phyloP scores from a whole-genome alignment of 2,113 vertebrate species.

The Marcusenius ussheri region DNA sequence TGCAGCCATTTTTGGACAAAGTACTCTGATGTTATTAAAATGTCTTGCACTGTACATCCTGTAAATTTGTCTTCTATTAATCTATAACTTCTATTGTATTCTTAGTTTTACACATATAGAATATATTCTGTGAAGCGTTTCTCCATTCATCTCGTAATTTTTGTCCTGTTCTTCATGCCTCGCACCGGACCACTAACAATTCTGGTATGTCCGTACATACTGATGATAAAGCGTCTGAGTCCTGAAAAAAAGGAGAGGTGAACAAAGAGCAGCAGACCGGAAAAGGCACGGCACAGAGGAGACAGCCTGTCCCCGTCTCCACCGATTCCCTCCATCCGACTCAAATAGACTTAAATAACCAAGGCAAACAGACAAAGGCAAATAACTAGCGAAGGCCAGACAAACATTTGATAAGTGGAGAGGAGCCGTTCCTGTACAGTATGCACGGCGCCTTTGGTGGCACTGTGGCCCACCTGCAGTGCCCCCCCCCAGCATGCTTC shows the following conservation, averaged over 20 bases:
- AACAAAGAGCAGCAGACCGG: background rate
- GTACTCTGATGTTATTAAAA: background rate
- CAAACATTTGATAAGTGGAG: conserved; percentile 80
- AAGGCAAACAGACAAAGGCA: conserved; percentile 72
- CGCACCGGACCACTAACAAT: background rate
- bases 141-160: background rate
- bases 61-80: background rate
- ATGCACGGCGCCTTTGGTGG: background rate
- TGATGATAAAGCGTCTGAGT: background rate
- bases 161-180: background rate
- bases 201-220: background rate
- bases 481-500: conserved; percentile 16
- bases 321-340: conserved; percentile 47
- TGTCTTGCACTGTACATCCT: background rate
- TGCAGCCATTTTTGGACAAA: background rate
- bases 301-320: conserved; percentile 40
- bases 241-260: background rate
- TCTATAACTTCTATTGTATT: background rate
- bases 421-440: conserved; percentile 51
- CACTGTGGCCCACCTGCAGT: background rate
- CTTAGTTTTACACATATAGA: background rate
- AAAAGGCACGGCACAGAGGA: conserved; percentile 27
- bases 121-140: background rate
- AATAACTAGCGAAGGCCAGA: conserved; percentile 75
- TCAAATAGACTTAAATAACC: conserved; percentile 61